Percentiles rank a stretch among this genome's conserved stretches.
phyloP scores from a whole-genome alignment of 2,888 invertebrate genomes.

The Anthophora plumipes region DNA sequence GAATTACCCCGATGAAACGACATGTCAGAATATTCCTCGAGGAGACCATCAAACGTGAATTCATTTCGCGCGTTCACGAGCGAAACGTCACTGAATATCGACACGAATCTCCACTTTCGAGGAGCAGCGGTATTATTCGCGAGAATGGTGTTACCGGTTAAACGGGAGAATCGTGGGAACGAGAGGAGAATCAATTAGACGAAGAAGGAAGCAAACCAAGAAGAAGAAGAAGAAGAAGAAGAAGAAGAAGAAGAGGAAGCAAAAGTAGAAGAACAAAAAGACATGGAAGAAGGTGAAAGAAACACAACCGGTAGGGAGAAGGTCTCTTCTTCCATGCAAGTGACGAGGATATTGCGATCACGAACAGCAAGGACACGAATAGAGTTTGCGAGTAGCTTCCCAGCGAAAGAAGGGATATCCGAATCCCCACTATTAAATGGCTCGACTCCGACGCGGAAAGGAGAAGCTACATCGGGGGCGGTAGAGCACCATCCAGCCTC shows the following conservation, averaged over 20 bases:
- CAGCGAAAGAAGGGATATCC: conserved; percentile 70
- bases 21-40: not conserved
- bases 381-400: conserved; percentile 32
- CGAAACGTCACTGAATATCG: conserved; percentile 32
- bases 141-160: conserved; percentile 54
- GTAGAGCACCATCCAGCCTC: conserved; percentile 76
- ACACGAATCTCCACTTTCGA: conserved; percentile 69
- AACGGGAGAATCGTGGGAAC: conserved; percentile 69
- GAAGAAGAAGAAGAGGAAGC: not conserved
- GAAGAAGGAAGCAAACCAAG: conserved; percentile 3
- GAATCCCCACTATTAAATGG: conserved; percentile 74
- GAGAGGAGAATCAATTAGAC: not conserved
- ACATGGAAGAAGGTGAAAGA: conserved; percentile 43
- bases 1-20: too few relatives aligned
- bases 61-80: not conserved
- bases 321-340: conserved; percentile 19
- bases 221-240: conserved; percentile 8
- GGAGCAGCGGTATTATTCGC: conserved; percentile 31
- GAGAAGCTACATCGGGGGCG: conserved; percentile 72
- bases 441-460: conserved; percentile 57
- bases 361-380: conserved; percentile 63
- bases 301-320: conserved; percentile 34
- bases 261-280: conserved; percentile 12
- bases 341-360: conserved; percentile 56
- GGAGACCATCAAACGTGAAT: not conserved